phyloP scores from a whole-genome alignment of 2,888 invertebrate genomes.

The Hyposoter didymator region DNA sequence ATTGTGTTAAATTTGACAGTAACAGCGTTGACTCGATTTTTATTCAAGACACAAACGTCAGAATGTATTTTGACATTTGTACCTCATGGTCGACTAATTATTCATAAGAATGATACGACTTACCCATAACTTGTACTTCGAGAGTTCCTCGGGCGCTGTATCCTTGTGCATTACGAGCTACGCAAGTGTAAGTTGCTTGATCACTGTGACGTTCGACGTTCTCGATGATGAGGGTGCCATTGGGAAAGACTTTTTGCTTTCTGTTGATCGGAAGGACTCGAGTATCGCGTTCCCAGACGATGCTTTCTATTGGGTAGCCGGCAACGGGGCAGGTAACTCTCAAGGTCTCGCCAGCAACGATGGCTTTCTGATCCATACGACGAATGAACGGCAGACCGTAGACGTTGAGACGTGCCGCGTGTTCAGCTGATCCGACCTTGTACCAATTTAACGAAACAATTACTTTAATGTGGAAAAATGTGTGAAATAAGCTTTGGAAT shows the following conservation, averaged over 20 bases:
- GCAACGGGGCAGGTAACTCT: slow-evolving; percentile 97
- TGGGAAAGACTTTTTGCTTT: slow-evolving; percentile 96
- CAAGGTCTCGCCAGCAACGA: slow-evolving; percentile 95
- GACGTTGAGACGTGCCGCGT: slow-evolving; percentile 94
- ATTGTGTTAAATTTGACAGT: background rate
- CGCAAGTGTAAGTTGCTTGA: slow-evolving; percentile 97
- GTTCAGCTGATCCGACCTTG: slow-evolving; percentile 93
- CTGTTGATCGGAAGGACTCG: slow-evolving; percentile 96
- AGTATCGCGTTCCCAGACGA: slow-evolving; percentile 97
- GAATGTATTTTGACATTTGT: background rate
- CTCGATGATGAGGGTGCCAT: slow-evolving; percentile 96
- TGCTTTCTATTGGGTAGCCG: slow-evolving; percentile 96
- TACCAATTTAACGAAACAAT: background rate
- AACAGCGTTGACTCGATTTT: slow-evolving; percentile 43
- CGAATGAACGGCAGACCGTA: slow-evolving; percentile 96
- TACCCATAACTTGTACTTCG: slow-evolving; percentile 98
- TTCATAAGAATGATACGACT: slow-evolving; percentile 84
- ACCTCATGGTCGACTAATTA: background rate
- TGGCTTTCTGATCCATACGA: slow-evolving; percentile 96
- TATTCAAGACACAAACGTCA: background rate
- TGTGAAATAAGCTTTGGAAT: background rate
- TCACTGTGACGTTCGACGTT: slow-evolving; percentile 96
- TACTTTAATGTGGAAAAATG: background rate
- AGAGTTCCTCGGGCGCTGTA: slow-evolving; percentile 94
- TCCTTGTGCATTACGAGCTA: slow-evolving; percentile 95